These are phyloP conservation scores for Oceanodroma leucorhoa DNA, from an alignment of 2,797 vertebrate species.

Conservation along the genomic window DNA sequence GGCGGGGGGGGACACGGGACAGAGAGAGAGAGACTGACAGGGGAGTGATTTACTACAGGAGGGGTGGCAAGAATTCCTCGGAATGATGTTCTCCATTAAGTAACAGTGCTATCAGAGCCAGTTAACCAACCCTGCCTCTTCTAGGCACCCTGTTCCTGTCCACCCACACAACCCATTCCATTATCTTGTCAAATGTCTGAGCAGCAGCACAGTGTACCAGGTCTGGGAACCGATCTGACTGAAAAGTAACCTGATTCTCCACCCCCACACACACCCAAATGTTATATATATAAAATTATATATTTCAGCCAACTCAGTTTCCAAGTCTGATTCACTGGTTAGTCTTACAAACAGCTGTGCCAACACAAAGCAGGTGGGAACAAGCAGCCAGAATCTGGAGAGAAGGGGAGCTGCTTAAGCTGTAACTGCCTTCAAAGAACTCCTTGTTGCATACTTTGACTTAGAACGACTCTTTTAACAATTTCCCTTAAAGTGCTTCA, in stretches of 20 bases:
- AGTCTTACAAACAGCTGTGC: conserved; percentile 33
- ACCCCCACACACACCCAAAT: background rate
- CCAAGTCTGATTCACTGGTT: background rate
- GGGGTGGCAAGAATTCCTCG: background rate
- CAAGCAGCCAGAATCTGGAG: background rate
- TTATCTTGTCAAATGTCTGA: background rate
- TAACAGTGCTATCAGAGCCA: background rate
- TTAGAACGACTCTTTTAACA: background rate
- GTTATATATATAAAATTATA: conserved; percentile 21
- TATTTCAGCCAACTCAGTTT: background rate
- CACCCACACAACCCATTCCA: conserved; percentile 20
- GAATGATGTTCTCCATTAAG: background rate
- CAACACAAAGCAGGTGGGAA: conserved; percentile 40
- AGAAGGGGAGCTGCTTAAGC: background rate
- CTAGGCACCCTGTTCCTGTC: background rate
- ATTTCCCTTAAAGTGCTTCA: background rate
- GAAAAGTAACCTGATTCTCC: conserved; percentile 30
- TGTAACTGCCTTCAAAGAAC: background rate
- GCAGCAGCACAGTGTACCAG: background rate
- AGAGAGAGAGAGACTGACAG: background rate
- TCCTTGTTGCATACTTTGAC: background rate
- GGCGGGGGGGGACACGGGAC: no score
- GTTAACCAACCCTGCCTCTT: background rate
- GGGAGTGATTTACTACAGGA: background rate
- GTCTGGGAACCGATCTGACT: background rate